Conservation (phyloP, 2,797 vertebrate genomes). For the Crenuchus spilurus region DNA sequence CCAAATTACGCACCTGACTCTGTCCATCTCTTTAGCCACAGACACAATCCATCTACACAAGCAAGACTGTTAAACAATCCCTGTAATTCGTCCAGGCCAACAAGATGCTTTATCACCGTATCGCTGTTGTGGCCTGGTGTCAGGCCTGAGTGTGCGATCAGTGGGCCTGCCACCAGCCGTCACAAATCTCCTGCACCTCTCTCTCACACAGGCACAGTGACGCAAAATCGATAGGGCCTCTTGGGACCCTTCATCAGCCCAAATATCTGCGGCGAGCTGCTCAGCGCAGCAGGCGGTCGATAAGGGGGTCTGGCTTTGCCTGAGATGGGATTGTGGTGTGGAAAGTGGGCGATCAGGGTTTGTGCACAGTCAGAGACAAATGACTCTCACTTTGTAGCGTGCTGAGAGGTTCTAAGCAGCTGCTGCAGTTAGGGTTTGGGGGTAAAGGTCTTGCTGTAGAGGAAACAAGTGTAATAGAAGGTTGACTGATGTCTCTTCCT, state of each 20-base stretch:
- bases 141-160: conserved; percentile 34
- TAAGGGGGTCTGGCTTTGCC: conserved; percentile 33
- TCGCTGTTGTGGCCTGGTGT: conserved; percentile 46
- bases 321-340: conserved; percentile 37
- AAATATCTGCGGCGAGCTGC: conserved; percentile 70
- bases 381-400: conserved; percentile 38
- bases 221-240: conserved; percentile 75
- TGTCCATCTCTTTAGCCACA: not conserved
- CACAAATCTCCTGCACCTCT: conserved; percentile 73
- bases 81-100: conserved; percentile 10
- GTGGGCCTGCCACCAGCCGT: conserved; percentile 49
- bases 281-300: conserved; percentile 48
- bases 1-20: not conserved
- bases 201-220: conserved; percentile 57
- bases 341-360: conserved; percentile 7
- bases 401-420: conserved; percentile 29
- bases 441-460: conserved; percentile 37
- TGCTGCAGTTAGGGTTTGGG: conserved; percentile 14
- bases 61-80: conserved; percentile 19
- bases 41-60: not conserved
- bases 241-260: conserved; percentile 69
- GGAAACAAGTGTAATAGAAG: conserved; percentile 21
- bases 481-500: conserved; percentile 47
- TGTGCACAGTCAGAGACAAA: conserved; percentile 44
- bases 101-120: conserved; percentile 31